Evolutionary conservation across 2,888 invertebrate species (phyloP), one percentile per base, ranked within the genome.

Genomic region (Thereva nobilitata): DNA sequence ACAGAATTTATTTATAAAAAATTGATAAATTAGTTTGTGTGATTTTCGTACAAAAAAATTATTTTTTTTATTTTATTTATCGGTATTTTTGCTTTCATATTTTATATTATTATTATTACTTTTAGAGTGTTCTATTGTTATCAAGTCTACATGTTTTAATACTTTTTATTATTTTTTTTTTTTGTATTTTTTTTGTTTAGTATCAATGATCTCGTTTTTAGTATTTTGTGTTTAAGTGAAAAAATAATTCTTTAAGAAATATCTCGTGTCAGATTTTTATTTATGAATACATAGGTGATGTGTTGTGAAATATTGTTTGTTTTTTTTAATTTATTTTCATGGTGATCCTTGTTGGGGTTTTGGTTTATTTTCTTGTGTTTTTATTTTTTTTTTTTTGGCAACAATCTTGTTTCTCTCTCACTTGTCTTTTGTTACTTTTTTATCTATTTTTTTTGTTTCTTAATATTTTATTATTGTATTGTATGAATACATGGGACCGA

Each of bases 331-430:
- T 50, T 65, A 53, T 12, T n/a, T 42, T 47, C 65, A 64, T 64
- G 44, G 40, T 53, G 41, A 65, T 49, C 54, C 41, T 66, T 53
- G 54, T 56, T 38, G 12, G 65, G 61, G 44, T 63, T 50, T n/a
- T 59, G 63, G 50, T 54, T 67, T 23, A 23, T 23, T 23, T 23
- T 23, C 23, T 23, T 23, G 64, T 68, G 54, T 41, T 9, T 59
- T 65, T 68, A 38, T 52, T 56, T 49, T 47, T 55, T 66, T 40
- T 38, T 45, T 67, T 66, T 68, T 66, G 68, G 68, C 67, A 66
- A 69, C 68, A 69, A 69, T 69, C 68, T 69, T 69, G 63, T 69
- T 64, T 69, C 68, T 69, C 68, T 69, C 68, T 69, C 68, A 64
- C 57, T 69, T 63, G 44, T 59, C 65, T 67, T 59, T 49, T 12